phyloP scores from a whole-genome alignment of 2,113 vertebrate genomes.

The Typhlomys cinereus region DNA sequence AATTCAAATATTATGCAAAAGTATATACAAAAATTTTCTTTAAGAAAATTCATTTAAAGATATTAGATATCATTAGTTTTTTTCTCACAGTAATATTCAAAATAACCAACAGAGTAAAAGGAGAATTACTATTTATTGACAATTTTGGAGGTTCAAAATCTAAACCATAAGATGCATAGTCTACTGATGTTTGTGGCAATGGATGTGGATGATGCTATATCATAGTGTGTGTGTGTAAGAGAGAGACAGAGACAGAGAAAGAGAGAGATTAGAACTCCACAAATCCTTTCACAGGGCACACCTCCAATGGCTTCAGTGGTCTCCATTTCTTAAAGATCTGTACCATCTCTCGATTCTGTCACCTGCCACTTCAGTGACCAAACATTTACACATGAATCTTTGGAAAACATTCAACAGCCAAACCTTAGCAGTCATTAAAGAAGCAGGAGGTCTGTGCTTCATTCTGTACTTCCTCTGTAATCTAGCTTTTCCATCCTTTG shows the following conservation, averaged over 20 bases:
- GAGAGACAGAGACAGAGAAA: neutral
- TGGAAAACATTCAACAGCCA: neutral
- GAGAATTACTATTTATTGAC: neutral
- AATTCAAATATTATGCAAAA: neutral
- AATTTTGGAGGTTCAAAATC: neutral
- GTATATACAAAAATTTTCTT: neutral
- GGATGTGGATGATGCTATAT: neutral
- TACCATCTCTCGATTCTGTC: neutral
- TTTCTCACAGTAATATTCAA: too few relatives aligned
- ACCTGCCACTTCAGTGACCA: neutral
- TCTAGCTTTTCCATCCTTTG: neutral
- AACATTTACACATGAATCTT: neutral
- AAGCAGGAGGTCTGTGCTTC: neutral
- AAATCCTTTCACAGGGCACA: neutral
- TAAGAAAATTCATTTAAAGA: slow-evolving; percentile 20
- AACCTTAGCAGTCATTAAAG: neutral
- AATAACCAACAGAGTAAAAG: neutral
- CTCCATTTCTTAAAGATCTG: neutral
- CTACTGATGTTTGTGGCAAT: neutral
- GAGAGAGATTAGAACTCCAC: too few relatives aligned
- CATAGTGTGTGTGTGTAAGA: neutral
- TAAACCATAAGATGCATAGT: neutral
- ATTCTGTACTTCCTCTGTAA: neutral
- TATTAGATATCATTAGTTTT: too few relatives aligned
- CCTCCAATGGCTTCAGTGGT: too few relatives aligned